Base-by-base conservation (phyloP, 2,888 invertebrate species). In the Drosophila greeni region DNA sequence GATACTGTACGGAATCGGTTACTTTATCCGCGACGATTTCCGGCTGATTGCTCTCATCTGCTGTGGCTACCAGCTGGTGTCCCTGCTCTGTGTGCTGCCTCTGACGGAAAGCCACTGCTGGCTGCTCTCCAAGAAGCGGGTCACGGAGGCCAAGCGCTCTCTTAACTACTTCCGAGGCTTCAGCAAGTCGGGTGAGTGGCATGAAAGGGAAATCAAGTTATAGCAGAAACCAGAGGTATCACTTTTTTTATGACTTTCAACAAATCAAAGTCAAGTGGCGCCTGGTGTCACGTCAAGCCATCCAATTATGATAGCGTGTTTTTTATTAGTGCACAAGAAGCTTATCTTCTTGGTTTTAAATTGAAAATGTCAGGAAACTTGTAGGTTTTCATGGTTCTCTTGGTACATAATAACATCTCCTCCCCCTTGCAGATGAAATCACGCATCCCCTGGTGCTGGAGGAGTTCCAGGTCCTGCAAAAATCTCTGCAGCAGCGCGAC, bases 81-180 rank as follows among this genome's bases (percentile, higher is more conserved):
- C 88, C 1, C 36, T 87, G 14, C 60, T 91, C 0, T 84, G 92
- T 18, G 86, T 93, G 11, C 85, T 90, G 7, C 87, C 92, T 5
- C 87, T 92, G 9, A 93, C 92, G 0, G 94, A 94, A 86, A 92
- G 93, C 37, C 94, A 94, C 0, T 90, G 90, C 5, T 94, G 94
- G 93, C 84, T 94, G 34, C 90, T 92, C 6, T 90, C 91, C 3
- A 92, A 91, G 74, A 91, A 91, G 5, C 89, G 90, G 37, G 84
- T 90, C 0, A 90, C 90, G 24, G 91, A 92, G 60, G 93, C 94
- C 0, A 89, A 91, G 6, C 88, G 90, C 53, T 89, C 92, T 0
- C 92, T 92, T 43, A 89, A 90, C 42, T 92, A 91, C 90, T 89
- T 92, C 53, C 89, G 93, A 77, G 93, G 93, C 87, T 48, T 91